Base-by-base conservation (phyloP, 2,797 vertebrate species). In the Phrynocephalus forsythii region DNA sequence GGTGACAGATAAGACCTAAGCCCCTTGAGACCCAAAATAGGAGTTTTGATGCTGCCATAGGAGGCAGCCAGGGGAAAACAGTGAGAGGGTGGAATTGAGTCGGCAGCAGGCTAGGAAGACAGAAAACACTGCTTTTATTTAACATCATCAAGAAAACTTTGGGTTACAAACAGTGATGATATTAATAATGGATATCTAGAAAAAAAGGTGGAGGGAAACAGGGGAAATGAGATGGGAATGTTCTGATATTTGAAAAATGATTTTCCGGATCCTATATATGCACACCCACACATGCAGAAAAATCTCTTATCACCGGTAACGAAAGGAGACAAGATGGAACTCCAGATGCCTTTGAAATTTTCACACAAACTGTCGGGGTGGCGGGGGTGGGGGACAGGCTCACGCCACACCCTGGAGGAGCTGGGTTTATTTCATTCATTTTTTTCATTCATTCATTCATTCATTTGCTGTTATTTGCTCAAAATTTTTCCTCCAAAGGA, bases 51-150 rank as follows among this genome's bases (percentile, higher is more conserved):
- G 5, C 4, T 2, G 1, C 13, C 13, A 30, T 7, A 2, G 15
- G 26, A 18, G 13, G 11, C 22, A 33, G 73, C 38, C 2, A 50
- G 50, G 48, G 71, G 0, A 56, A 87, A 89, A 33, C 66, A 94
- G 95, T 95, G 96, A 95, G 92, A 3, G 24, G 24, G 30, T 90
- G 94, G 95, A 93, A 95, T 95, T 92, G 94, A 92, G 91, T 96
- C 96, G 98, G 97, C 96, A 96, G 96, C 93, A 97, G 95, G 96
- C 97, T 96, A 95, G 96, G 84, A 92, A 96, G 95, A 88, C 97
- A 28, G 82, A 98, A 56, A 98, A 97, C 97, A 97, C 98, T 98
- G 97, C 96, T 95, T 97, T 94, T 97, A 97, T 96, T 95, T 20
- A 84, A 86, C 92, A 63, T 63, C 16, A 18, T 20, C 16, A 63